A percentile compares a stretch with the other conserved stretches of the same genome.
phyloP scores from a whole-genome alignment of 1,140 invertebrate species.

The Drosophila lini region DNA sequence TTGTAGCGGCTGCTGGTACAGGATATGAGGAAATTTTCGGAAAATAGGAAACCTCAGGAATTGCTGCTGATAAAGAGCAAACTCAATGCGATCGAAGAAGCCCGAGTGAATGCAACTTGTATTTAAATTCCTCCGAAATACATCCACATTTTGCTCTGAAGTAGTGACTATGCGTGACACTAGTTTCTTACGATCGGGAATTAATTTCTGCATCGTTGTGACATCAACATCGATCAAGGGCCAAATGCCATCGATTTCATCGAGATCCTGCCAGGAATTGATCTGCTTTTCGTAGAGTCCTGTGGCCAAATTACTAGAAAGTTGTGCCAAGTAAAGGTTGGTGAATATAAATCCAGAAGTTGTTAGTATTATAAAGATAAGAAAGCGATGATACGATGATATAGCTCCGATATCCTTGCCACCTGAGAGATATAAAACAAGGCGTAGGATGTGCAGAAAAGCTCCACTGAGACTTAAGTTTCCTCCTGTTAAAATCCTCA shows the following conservation, averaged over 20 bases:
- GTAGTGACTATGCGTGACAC: conserved; percentile 32
- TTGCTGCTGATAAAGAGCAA: conserved; percentile 61
- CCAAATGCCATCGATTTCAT: conserved; percentile 28
- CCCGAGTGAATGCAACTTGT: conserved; percentile 53
- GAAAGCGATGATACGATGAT: conserved; percentile 15
- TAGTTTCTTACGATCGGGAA: conserved; percentile 46
- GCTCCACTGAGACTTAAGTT: conserved; percentile 18
- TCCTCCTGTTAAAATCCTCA: conserved; percentile 19
- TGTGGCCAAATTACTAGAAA: conserved; percentile 53
- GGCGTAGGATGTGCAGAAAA: conserved; percentile 46
- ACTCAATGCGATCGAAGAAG: conserved; percentile 62
- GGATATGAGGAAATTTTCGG: conserved; percentile 42
- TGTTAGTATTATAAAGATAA: conserved; percentile 42
- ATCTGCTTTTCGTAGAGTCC: conserved; percentile 59
- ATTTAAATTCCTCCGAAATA: conserved; percentile 44
- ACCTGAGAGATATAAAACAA: conserved; percentile 38
- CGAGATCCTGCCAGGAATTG: conserved; percentile 54
- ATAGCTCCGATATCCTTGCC: conserved; percentile 13
- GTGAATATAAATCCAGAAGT: conserved; percentile 53
- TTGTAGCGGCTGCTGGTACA: conserved; percentile 59
- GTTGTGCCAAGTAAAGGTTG: conserved; percentile 58
- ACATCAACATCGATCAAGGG: conserved; percentile 39
- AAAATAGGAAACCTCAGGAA: conserved; percentile 55
- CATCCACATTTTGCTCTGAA: conserved; percentile 43
- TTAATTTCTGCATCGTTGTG: conserved; percentile 17